Percentiles rank a stretch among this genome's conserved stretches.
phyloP scores from a whole-genome alignment of 2,797 vertebrate genomes.

The Scomberomorus guttatus region DNA sequence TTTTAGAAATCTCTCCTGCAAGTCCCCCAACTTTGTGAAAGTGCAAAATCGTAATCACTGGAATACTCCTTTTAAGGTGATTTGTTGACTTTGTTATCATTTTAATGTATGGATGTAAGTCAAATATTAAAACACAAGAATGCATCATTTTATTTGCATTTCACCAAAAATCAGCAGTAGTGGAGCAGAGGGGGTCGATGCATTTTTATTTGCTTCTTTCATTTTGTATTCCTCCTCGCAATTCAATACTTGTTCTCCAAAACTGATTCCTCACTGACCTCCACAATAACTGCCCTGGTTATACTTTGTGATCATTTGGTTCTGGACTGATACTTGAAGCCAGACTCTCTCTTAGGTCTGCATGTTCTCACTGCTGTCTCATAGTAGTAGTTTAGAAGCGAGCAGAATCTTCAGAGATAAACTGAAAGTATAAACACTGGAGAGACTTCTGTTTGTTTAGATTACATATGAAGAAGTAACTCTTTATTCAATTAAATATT shows the following conservation, averaged over 20 bases:
- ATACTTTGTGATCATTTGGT: neutral
- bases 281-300: neutral
- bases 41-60: no score
- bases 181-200: no score
- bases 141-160: no score
- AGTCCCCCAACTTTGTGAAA: no score
- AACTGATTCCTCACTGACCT: neutral
- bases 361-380: neutral
- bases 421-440: neutral
- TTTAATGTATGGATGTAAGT: no score
- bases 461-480: neutral
- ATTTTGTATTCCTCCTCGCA: neutral
- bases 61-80: no score
- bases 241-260: neutral
- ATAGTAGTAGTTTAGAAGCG: neutral
- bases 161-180: no score
- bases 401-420: neutral
- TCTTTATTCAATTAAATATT: neutral
- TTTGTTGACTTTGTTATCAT: no score
- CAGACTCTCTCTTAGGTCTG: neutral
- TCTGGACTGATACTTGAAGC: neutral
- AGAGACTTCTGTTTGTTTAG: conserved; percentile 3
- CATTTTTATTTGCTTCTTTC: neutral
- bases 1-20: no score
- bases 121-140: no score